Percentiles rank a stretch among this genome's conserved stretches.
Conservation (phyloP, 2,888 invertebrate genomes). For the Meteorus cinctellus region DNA sequence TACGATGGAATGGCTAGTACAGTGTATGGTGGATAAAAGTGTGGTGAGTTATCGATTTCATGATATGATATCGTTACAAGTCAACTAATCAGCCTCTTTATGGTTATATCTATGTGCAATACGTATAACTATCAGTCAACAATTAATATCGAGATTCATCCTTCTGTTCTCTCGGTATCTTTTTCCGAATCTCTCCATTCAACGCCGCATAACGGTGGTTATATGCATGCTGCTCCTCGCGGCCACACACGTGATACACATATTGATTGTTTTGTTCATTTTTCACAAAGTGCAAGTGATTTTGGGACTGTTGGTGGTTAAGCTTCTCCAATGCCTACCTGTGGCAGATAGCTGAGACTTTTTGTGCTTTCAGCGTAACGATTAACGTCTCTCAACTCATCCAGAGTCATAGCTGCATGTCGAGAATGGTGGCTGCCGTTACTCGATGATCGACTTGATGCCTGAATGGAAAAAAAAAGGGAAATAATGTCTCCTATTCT, state of each 20-base stretch:
- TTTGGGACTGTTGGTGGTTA: slow-evolving; percentile 43
- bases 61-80: slow-evolving; percentile 6
- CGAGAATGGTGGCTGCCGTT: slow-evolving; percentile 81
- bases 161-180: background rate
- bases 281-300: slow-evolving; percentile 7
- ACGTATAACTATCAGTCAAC: slow-evolving; percentile 23
- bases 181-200: slow-evolving; percentile 11
- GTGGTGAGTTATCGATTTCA: slow-evolving; percentile 26
- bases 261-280: slow-evolving; percentile 14
- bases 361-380: slow-evolving; percentile 94
- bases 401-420: slow-evolving; percentile 84
- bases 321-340: slow-evolving; percentile 79
- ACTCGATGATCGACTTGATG: slow-evolving; percentile 81
- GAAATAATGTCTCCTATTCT: background rate
- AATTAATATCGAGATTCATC: slow-evolving; percentile 10
- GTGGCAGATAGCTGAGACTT: slow-evolving; percentile 92
- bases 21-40: slow-evolving; percentile 21
- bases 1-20: slow-evolving; percentile 33
- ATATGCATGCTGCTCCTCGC: slow-evolving; percentile 4
- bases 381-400: slow-evolving; percentile 89
- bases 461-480: slow-evolving; percentile 50
- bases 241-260: background rate
- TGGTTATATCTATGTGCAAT: slow-evolving; percentile 5
- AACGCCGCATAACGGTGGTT: background rate
- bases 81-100: slow-evolving; percentile 23